Evolutionary conservation across 2,113 vertebrate species (phyloP).

Genomic region (Ptyas mucosa): DNA sequence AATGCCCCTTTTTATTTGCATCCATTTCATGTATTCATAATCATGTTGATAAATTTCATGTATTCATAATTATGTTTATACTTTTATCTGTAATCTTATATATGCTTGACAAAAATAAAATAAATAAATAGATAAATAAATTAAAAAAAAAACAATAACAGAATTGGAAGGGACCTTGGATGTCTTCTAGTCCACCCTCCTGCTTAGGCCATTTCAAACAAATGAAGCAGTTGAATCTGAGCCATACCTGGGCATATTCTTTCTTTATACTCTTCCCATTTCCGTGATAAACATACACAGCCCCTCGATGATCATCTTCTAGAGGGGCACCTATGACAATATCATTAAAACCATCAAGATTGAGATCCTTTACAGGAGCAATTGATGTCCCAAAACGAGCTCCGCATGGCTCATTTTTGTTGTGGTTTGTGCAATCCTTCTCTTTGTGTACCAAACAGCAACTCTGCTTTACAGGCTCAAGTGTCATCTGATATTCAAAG

Average conservation of each 20-base stretch:
- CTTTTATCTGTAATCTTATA: too few species aligned
- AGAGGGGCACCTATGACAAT: constrained; percentile 90
- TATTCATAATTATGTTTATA: too few species aligned
- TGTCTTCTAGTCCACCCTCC: too few species aligned
- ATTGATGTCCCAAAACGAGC: constrained; percentile 93
- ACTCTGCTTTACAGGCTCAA: constrained; percentile 85
- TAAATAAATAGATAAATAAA: too few species aligned
- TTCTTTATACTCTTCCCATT: constrained; percentile 73
- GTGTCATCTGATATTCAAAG: constrained; percentile 83
- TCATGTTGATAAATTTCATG: too few species aligned
- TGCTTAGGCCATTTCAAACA: too few species aligned
- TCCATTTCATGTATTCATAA: too few species aligned
- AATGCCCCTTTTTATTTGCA: too few species aligned
- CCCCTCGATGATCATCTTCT: constrained; percentile 89
- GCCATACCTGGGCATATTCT: constrained; percentile 83
- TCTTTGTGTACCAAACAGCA: constrained; percentile 77
- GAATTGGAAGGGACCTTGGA: too few species aligned
- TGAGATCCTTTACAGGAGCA: constrained; percentile 88
- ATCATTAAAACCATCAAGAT: constrained; percentile 89
- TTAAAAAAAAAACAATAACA: too few species aligned
- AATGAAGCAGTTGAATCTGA: background rate
- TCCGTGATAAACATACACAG: constrained; percentile 93
- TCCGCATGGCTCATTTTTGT: constrained; percentile 86
- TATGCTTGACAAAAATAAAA: too few species aligned
- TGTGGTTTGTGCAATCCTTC: constrained; percentile 69